Evolutionary conservation across 2,113 vertebrate genomes (phyloP).

Genomic region (Sisor rabdophorus): DNA sequence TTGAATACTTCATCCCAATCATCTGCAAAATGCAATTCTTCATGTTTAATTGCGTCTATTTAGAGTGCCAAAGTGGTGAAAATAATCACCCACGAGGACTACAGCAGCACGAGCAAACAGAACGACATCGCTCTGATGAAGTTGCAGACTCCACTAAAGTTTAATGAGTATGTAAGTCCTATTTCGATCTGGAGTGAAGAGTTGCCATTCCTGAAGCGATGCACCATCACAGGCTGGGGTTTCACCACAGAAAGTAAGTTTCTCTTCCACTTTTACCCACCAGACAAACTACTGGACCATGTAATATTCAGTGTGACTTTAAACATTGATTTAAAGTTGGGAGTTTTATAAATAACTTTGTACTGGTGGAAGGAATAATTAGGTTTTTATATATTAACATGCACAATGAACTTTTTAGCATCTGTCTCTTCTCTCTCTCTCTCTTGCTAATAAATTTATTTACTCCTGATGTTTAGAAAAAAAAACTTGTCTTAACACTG

Average conservation of each 20-base stretch:
- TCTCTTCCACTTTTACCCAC: not conserved
- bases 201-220: conserved; percentile 36
- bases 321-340: too few relatives aligned
- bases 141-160: conserved; percentile 57
- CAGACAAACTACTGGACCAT: not conserved
- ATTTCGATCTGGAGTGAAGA: conserved; percentile 54
- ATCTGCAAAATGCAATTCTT: not conserved
- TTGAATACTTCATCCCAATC: not conserved
- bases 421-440: too few relatives aligned
- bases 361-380: not conserved
- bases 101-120: conserved; percentile 55
- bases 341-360: too few relatives aligned
- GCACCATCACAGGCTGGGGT: conserved; percentile 70
- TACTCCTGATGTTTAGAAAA: too few relatives aligned
- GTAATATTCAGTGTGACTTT: not conserved
- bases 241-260: conserved; percentile 62
- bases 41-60: not conserved
- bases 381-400: not conserved
- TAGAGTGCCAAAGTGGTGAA: conserved; percentile 50
- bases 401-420: not conserved
- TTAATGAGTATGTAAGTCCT: conserved; percentile 57
- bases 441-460: too few relatives aligned
- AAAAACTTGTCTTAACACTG: too few relatives aligned
- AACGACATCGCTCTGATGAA: conserved; percentile 63
- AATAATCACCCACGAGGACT: conserved; percentile 55